Base-by-base conservation (phyloP, 2,888 invertebrate genomes). In the Mimas tiliae region DNA sequence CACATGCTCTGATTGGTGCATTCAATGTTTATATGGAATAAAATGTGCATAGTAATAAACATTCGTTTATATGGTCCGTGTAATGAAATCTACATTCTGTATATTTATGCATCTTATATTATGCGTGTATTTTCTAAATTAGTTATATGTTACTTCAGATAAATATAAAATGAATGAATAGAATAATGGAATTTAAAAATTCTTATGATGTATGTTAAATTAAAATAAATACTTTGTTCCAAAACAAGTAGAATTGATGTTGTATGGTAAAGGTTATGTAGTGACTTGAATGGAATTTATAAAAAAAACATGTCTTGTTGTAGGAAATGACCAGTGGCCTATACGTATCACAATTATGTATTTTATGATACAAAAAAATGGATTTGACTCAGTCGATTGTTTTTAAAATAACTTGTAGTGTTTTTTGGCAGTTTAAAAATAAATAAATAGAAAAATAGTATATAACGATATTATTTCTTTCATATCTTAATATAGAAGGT, bases 271-370 rank as follows among this genome's bases (percentile, higher is more conserved):
- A 12, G 6, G 42, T 55, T 21, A n/a, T n/a, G 33, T 8, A 53
- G 34, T n/a, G 2, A 53, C 53, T 33, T 42, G 16, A n/a, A n/a
- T n/a, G n/a, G 11, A 58, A 42, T 3, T 21, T 52, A 27, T 2
- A 4, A 12, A 52, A 58, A 55, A 38, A 27, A 9, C 12, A 27
- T 19, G 16, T 19, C 11, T 12, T 8, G 6, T 16, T 42, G 3
- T 19, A 9, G 7, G 34, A 65, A 48, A 34, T 27, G 33, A 48
- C 34, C 14, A 33, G 48, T 65, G 55, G 64, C 53, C 55, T 65
- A 34, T 47, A 48, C 55, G n/a, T 47, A 52, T 64, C 27, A 45
- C 11, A 19, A 45, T 19, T 47, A 45, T 45, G 27, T 27, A 27
- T 27, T 27, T 27, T 27, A 27, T 27, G 27, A 27, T 27, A 27